These are phyloP conservation scores for Mustela erminea DNA, from an alignment of 2,797 vertebrate genomes.

Conservation along the genomic window DNA sequence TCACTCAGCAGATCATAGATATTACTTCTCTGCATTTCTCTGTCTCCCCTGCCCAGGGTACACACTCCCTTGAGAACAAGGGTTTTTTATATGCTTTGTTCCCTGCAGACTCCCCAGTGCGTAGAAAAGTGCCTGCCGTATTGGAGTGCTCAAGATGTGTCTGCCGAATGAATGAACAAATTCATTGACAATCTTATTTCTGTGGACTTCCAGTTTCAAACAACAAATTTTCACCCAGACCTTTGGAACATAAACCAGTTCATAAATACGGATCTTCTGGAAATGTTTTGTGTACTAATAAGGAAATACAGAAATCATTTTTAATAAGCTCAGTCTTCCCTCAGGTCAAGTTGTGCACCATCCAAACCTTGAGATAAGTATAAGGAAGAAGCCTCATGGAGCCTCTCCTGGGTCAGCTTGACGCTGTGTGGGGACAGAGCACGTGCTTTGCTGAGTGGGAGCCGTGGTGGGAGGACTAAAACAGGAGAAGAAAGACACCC, in stretches of 20 bases:
- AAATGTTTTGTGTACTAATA: neutral
- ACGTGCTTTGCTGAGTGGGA: neutral
- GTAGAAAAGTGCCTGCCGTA: neutral
- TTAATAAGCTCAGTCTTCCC: neutral
- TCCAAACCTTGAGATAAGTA: neutral
- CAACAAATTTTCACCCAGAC: neutral
- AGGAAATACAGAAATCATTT: conserved; percentile 29
- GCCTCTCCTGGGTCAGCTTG: neutral
- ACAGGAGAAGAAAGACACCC: neutral
- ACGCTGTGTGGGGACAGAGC: neutral
- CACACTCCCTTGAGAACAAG: neutral
- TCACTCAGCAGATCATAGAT: neutral
- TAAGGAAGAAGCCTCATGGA: neutral
- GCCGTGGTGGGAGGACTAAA: neutral
- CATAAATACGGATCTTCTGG: neutral
- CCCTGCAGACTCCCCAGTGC: neutral
- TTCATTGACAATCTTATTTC: neutral
- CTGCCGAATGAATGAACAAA: neutral
- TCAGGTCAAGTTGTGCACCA: neutral
- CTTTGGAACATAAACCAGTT: neutral
- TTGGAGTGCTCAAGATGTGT: neutral
- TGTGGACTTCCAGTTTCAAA: neutral
- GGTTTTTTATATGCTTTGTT: neutral
- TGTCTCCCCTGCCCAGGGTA: neutral
- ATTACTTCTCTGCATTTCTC: neutral